Percentiles rank a stretch among this genome's conserved stretches.
Evolutionary conservation across 2,888 invertebrate genomes (phyloP).

Genomic region (Drosophila glabriapex): DNA sequence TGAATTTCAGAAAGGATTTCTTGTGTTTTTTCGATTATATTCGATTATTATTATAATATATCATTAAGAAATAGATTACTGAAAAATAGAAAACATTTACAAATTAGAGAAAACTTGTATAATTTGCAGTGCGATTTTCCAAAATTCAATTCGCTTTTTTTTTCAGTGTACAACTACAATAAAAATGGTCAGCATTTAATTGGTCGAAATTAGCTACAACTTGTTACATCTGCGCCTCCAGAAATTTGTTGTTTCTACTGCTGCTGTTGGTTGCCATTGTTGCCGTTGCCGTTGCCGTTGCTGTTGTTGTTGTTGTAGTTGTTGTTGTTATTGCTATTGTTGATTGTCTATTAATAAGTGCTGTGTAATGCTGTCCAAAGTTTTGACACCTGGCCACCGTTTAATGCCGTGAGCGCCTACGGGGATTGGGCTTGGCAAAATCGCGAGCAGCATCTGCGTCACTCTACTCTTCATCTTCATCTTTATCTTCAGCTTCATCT

Average conservation of each 20-base stretch:
- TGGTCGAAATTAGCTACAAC: slow-evolving; percentile 31
- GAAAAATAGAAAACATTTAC: not conserved
- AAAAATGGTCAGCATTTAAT: slow-evolving; percentile 1
- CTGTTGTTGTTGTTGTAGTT: not conserved
- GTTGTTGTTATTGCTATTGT: not conserved
- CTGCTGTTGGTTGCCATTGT: not conserved
- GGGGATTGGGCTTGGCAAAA: slow-evolving; percentile 13
- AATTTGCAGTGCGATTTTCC: not conserved
- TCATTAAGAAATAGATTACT: not conserved
- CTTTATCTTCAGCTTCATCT: not conserved
- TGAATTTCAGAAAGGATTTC: not conserved
- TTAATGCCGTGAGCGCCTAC: slow-evolving; percentile 6
- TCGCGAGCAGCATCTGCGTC: slow-evolving; percentile 4
- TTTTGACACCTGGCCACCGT: slow-evolving; percentile 55
- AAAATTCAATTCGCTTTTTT: not conserved
- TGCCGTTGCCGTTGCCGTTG: not conserved
- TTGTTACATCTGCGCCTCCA: slow-evolving; percentile 18
- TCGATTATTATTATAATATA: too few relatives aligned
- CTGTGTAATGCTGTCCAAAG: slow-evolving; percentile 28
- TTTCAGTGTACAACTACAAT: not conserved
- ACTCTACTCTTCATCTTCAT: not conserved
- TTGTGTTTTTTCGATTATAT: not conserved
- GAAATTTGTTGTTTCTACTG: slow-evolving; percentile 8
- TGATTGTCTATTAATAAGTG: slow-evolving; percentile 25
- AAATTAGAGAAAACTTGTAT: not conserved